Evolutionary conservation across 2,888 invertebrate species (phyloP), one percentile per base, ranked within the genome.

Genomic region (Amblyteles armatorius): DNA sequence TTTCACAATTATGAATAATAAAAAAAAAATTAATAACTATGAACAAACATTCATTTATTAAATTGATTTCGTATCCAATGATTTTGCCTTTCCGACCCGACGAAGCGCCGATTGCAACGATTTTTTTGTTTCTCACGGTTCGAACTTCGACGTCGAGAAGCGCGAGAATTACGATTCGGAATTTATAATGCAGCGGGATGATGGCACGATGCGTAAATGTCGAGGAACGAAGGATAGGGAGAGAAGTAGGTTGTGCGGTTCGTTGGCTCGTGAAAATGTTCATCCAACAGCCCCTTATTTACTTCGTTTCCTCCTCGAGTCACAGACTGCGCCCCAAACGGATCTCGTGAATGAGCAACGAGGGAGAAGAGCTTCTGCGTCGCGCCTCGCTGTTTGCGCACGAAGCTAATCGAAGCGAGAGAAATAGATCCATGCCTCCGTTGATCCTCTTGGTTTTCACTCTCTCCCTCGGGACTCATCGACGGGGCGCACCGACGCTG

Each of bases 261-360:
- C 82, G 71, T 52, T 77, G 82, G 55, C 26, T 72, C 73, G 71
- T 69, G 40, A 82, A 81, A 77, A 57, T 57, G 72, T 72, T 82
- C 65, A 72, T 22, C 3, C 5, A 67, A 57, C 44, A 57, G 57
- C 3, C 57, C 57, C 44, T 71, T 33, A 48, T 55, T 71, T 33
- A 48, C 71, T 50, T 11, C 36, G 29, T 60, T 60, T 22, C 26
- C 22, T 40, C 40, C n/a, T 5, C 29, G 22, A 26, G 36, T 26
- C 67, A 5, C 44, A 16, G 3, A 33, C 26, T 68, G 33, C 26
- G 55, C 26, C 52, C 26, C 55, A 68, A 77, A 68, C 40, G 67
- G 55, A 68, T 67, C 26, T 77, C 77, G 22, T 26, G 50, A n/a
- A 50, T 29, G 7, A 11, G 7, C 65, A 40, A 52, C 50, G 52